Percentiles rank a stretch among this genome's conserved stretches.
phyloP scores from a whole-genome alignment of 2,113 vertebrate species.

The Paraplagusia blochii region DNA sequence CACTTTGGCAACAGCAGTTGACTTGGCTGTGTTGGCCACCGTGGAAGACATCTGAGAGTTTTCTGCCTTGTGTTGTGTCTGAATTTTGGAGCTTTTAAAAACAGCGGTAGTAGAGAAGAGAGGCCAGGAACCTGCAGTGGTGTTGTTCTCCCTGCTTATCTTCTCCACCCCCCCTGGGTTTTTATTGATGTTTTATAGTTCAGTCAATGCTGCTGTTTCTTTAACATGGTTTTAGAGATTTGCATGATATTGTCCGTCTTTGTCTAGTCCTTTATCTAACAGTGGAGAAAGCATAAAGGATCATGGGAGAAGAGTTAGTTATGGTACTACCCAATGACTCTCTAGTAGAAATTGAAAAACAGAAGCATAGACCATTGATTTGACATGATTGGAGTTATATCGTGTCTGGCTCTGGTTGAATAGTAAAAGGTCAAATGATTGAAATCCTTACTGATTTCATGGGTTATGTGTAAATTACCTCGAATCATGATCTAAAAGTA shows the following conservation, averaged over 20 bases:
- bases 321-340: too few relatives aligned
- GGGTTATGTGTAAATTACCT: too few relatives aligned
- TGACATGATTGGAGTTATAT: too few relatives aligned
- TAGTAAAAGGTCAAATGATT: too few relatives aligned
- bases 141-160: conserved; percentile 66
- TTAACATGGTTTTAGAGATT: conserved; percentile 51
- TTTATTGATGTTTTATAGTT: conserved; percentile 20
- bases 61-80: conserved; percentile 20
- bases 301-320: conserved; percentile 54
- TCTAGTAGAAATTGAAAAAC: too few relatives aligned
- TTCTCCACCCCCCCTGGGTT: conserved; percentile 62
- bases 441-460: too few relatives aligned
- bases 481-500: too few relatives aligned
- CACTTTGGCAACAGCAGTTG: conserved; percentile 12
- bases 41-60: conserved; percentile 25
- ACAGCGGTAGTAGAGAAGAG: conserved; percentile 38
- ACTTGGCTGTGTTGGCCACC: background rate
- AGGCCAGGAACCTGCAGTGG: conserved; percentile 40
- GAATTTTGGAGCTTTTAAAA: conserved; percentile 42
- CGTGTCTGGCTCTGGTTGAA: too few relatives aligned
- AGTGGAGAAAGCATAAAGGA: conserved; percentile 31
- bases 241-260: conserved; percentile 70
- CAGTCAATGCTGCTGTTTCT: conserved; percentile 55
- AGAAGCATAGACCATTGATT: too few relatives aligned
- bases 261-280: too few relatives aligned